Evolutionary conservation across 2,797 vertebrate species (phyloP).

Genomic region (Craterocephalus amniculus): DNA sequence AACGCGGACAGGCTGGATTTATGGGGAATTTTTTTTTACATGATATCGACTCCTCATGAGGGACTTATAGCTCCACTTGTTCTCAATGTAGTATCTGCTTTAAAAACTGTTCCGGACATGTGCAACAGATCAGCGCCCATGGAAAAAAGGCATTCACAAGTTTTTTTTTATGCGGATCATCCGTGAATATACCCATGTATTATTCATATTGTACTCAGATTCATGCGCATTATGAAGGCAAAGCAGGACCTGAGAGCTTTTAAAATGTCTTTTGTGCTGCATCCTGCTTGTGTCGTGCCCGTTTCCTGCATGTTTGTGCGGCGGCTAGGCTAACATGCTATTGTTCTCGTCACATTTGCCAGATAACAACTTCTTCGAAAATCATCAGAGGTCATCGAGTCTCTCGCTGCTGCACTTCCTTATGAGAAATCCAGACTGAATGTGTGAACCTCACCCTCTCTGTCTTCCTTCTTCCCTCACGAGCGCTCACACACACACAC

Average conservation of each 20-base stretch:
- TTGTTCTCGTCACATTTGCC: constrained; percentile 5
- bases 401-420: constrained; percentile 37
- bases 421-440: constrained; percentile 45
- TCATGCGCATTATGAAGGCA: neutral
- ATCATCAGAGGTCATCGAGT: constrained; percentile 13
- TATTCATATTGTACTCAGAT: neutral
- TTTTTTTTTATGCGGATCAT: neutral
- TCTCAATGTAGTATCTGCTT: neutral
- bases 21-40: neutral
- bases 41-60: neutral
- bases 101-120: neutral
- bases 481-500: constrained; percentile 19
- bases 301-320: neutral
- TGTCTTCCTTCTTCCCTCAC: constrained; percentile 24
- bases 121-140: neutral
- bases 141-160: neutral
- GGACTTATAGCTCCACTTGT: neutral
- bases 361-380: constrained; percentile 12
- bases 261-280: neutral
- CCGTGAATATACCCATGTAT: neutral
- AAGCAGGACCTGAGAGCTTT: neutral
- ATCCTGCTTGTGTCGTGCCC: neutral
- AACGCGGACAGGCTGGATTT: neutral
- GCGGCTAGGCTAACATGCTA: neutral
- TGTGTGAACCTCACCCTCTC: constrained; percentile 38